phyloP scores from a whole-genome alignment of 2,888 invertebrate genomes.

The Caenorhabditis sp. region DNA sequence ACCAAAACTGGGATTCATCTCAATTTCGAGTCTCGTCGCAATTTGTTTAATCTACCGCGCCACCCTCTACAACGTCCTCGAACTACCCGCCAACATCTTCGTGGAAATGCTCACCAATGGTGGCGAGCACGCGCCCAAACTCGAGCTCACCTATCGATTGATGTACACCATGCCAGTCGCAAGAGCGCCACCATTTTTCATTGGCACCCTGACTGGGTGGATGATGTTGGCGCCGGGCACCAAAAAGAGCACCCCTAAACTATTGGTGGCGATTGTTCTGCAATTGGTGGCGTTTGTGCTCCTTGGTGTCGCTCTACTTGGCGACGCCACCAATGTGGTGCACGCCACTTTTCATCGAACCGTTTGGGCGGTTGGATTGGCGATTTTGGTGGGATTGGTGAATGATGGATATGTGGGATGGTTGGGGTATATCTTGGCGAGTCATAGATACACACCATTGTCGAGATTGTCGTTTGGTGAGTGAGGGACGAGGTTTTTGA shows the following conservation, averaged over 20 bases:
- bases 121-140: constrained; percentile 11
- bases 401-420: not conserved
- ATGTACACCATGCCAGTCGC: constrained; percentile 43
- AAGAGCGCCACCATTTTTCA: constrained; percentile 43
- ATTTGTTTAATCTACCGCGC: constrained; percentile 24
- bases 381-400: not conserved
- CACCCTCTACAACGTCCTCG: constrained; percentile 13
- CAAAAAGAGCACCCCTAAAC: not conserved
- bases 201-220: constrained; percentile 27
- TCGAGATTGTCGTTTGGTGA: not conserved
- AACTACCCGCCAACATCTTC: constrained; percentile 41
- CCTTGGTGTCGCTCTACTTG: not conserved
- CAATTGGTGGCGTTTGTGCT: not conserved
- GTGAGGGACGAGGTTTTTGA: not conserved
- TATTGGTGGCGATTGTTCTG: not conserved
- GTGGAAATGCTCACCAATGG: constrained; percentile 38
- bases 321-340: not conserved
- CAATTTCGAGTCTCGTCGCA: constrained; percentile 6
- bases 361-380: not conserved
- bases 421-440: not conserved
- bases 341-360: not conserved
- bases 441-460: not conserved
- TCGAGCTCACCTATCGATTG: constrained; percentile 22
- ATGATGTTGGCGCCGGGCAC: not conserved
- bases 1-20: constrained; percentile 13